These are phyloP conservation scores for Lethocerus indicus DNA, from an alignment of 1,140 invertebrate genomes.

Conservation along the genomic window DNA sequence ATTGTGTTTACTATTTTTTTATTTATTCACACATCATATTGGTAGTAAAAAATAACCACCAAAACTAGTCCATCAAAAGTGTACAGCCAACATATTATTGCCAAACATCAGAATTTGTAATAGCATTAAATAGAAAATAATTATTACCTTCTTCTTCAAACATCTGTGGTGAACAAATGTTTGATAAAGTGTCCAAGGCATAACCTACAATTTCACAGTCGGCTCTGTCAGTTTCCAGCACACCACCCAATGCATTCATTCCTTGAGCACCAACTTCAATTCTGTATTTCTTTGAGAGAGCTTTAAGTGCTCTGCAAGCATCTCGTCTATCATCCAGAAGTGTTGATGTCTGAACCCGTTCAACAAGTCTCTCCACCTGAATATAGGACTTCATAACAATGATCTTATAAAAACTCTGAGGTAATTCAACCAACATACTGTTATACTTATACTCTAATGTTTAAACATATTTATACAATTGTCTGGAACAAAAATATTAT, in stretches of 20 bases:
- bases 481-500: background rate
- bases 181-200: constrained; percentile 79
- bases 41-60: no score
- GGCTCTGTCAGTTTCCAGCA: constrained; percentile 59
- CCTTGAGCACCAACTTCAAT: constrained; percentile 91
- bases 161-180: constrained; percentile 69
- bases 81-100: no score
- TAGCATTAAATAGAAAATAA: background rate
- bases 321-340: constrained; percentile 87
- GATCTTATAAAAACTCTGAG: background rate
- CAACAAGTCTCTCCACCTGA: constrained; percentile 82
- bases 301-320: constrained; percentile 88
- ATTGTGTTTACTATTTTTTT: no score
- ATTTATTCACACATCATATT: no score
- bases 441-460: no score
- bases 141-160: constrained; percentile 64
- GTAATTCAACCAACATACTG: no score
- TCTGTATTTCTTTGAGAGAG: constrained; percentile 81
- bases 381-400: constrained; percentile 13
- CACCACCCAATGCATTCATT: constrained; percentile 70
- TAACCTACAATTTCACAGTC: constrained; percentile 87
- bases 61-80: no score
- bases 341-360: constrained; percentile 81
- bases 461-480: no score
- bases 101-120: no score